Evolutionary conservation across 1,140 invertebrate species (phyloP), one percentile per base, ranked within the genome.

Genomic region (Magallana ariakensis): DNA sequence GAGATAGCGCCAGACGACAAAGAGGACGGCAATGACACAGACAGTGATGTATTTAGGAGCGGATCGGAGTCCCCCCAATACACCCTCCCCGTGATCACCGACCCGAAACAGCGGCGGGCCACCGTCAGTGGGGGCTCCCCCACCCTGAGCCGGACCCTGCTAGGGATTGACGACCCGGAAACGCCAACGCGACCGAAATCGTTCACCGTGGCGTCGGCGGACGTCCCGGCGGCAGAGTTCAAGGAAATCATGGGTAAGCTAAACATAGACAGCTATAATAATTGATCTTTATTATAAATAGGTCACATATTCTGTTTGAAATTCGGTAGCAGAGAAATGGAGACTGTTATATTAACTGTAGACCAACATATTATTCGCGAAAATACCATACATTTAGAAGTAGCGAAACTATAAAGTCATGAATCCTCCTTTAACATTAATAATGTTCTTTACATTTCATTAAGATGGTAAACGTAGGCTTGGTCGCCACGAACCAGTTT

Each of bases 61-160:
- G 92, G 92, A 10, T 93, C 93, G 0, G 94, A 93, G 83, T 93
- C 93, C 6, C 93, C 93, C 26, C 90, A 97, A 89, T 91, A 88
- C 55, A 97, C 97, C 91, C 96, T 97, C 33, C 96, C 97, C 0
- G 97, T 97, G 93, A 97, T 97, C 33, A 95, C 97, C 58, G 96
- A 96, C 33, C 94, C 96, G 82, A 96, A 97, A 22, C 97, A 97
- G 94, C 95, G 98, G 13, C 95, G 98, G 46, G 97, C 98, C 82
- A 98, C 97, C 7, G 97, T 98, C 90, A 97, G 97, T 90, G 97
- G 98, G 9, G 97, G 96, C 80, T 97, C 96, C 88, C 97, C 97
- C 16, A 96, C 96, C 5, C 95, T 96, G 66, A 96, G 96, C 87
- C 94, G 96, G 84, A 96, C 97, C 26, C 88, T 92, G 2, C 85